Evolutionary conservation across 2,888 invertebrate genomes (phyloP).

Genomic region (Acrobasis consociella): DNA sequence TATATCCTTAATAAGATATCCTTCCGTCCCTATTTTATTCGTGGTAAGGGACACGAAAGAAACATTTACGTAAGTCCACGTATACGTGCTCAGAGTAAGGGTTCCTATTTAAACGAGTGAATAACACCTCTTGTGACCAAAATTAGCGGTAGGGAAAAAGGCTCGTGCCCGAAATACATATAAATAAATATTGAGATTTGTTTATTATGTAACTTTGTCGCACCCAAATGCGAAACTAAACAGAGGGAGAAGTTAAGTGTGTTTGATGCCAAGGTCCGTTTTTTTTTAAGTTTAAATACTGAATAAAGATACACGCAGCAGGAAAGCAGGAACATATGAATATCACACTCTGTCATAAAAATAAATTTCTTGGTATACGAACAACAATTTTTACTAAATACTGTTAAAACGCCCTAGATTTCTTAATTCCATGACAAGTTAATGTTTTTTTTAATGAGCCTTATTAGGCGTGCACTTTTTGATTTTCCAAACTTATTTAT

Average conservation of each 20-base stretch:
- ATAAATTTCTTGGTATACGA: no score
- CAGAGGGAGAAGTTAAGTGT: neutral
- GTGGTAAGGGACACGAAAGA: conserved; percentile 9
- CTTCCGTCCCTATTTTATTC: neutral
- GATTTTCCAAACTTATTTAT: no score
- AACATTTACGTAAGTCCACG: conserved; percentile 13
- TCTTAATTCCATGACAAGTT: no score
- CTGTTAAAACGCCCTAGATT: no score
- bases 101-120: conserved; percentile 23
- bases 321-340: no score
- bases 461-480: no score
- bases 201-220: conserved; percentile 11
- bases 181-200: neutral
- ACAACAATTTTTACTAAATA: no score
- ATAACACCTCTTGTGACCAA: conserved; percentile 18
- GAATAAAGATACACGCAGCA: no score
- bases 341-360: no score
- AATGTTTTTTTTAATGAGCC: no score
- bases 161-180: conserved; percentile 14
- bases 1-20: neutral
- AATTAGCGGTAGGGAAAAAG: conserved; percentile 19
- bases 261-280: neutral
- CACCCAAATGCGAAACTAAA: neutral
- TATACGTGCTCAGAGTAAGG: conserved; percentile 19
- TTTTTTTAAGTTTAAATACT: neutral